Evolutionary conservation across 2,888 invertebrate species (phyloP), one percentile per base, ranked within the genome.

Genomic region (Nomada ruficornis): DNA sequence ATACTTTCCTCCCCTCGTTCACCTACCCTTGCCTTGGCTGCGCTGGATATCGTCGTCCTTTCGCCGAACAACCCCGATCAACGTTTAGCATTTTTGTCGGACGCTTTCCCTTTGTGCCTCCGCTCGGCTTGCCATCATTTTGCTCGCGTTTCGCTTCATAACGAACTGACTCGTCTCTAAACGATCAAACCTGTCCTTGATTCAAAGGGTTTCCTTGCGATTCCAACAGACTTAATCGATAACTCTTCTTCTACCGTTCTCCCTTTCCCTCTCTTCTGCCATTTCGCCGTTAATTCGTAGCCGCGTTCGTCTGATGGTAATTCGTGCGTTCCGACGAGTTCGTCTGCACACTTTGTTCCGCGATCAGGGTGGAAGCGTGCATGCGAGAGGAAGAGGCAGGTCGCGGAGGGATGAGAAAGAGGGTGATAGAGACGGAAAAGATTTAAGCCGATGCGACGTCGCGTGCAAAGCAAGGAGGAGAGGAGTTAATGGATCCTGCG

Each of bases 401-500:
- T 50, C 59, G 50, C 36, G 47, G 59, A n/a, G 64, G 42, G 55
- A 63, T 44, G 36, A 54, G 55, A 75, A 50, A 47, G 75, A 57
- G 50, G 62, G 67, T 20, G 13, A 18, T 64, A 47, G 13, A 20
- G 18, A 11, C 57, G 18, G 67, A 69, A 52, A 79, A 68, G 74
- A 82, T 75, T 80, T 77, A 78, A 84, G 72, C 77, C 77, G 77
- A 68, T 75, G 75, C 73, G 77, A 84, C 78, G 84, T 81, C 77
- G 77, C 82, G 72, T 81, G 72, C 59, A 80, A 80, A 78, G 75
- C 62, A 75, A 85, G 77, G 79, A 87, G 72, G 75, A 74, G 80
- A 73, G 70, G 42, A 84, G 80, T 83, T 90, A 90, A 90, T 90
- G 89, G 90, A 88, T 89, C 84, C 88, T 90, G 84, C 78, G 89